Evolutionary conservation across 2,113 vertebrate species (phyloP).

Genomic region (Lanius collurio): DNA sequence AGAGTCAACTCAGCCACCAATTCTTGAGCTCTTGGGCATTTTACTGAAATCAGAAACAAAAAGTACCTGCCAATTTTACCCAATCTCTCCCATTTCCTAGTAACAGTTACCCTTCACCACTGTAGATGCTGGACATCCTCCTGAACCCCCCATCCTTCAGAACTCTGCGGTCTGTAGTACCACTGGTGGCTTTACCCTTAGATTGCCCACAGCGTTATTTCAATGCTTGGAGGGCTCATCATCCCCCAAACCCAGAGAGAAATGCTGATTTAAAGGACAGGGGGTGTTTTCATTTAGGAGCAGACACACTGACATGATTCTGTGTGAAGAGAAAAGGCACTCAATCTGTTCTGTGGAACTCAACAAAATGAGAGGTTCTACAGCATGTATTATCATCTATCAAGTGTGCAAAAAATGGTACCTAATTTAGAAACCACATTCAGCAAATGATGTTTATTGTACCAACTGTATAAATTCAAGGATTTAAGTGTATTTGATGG

Average conservation of each 20-base stretch:
- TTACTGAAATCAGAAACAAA: not conserved
- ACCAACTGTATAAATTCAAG: not conserved
- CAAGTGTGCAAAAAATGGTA: not conserved
- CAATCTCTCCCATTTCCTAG: not conserved
- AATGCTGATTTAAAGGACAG: not conserved
- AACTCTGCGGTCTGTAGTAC: not conserved
- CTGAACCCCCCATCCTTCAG: not conserved
- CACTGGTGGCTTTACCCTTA: not conserved
- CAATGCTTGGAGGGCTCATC: not conserved
- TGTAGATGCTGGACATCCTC: not conserved
- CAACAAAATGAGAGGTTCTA: not conserved
- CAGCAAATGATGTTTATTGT: not conserved
- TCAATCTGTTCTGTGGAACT: not conserved
- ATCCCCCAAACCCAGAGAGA: not conserved
- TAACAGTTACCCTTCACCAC: not conserved
- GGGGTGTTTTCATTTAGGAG: not conserved
- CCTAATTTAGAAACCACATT: conserved; percentile 8
- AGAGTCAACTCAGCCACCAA: not conserved
- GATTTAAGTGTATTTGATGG: not conserved
- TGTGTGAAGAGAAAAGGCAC: conserved; percentile 13
- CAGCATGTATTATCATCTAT: not conserved
- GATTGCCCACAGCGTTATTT: not conserved
- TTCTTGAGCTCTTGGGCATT: not conserved
- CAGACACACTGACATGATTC: not conserved
- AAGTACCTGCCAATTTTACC: not conserved